Percentiles rank a stretch among this genome's conserved stretches.
phyloP scores from a whole-genome alignment of 2,888 invertebrate species.

The Anorthoa munda region DNA sequence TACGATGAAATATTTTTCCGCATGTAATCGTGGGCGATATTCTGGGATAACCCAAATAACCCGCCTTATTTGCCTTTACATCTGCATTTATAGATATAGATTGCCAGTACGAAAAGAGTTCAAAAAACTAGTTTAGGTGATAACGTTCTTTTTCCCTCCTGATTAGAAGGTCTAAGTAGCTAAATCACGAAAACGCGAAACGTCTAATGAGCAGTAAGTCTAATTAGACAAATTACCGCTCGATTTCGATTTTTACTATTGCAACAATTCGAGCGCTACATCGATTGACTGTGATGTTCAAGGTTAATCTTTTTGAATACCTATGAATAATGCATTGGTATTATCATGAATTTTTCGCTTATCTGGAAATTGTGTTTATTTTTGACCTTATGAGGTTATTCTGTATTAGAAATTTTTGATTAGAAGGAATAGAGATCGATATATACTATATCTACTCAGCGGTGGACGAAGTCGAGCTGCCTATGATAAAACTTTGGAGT shows the following conservation, averaged over 20 bases:
- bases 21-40: background rate
- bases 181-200: too few relatives aligned
- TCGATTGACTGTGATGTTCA: slow-evolving; percentile 2
- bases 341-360: background rate
- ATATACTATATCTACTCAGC: background rate
- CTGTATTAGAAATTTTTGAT: background rate
- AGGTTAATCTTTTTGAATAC: slow-evolving; percentile 26
- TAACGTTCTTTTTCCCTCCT: too few relatives aligned
- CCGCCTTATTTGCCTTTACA: background rate
- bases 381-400: background rate
- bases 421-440: background rate
- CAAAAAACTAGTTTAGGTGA: too few relatives aligned
- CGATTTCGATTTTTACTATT: too few relatives aligned
- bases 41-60: background rate
- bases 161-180: too few relatives aligned
- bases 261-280: background rate
- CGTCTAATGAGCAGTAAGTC: too few relatives aligned
- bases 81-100: background rate
- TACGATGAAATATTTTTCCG: slow-evolving; percentile 16
- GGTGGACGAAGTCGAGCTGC: background rate
- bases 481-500: background rate
- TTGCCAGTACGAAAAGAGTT: background rate
- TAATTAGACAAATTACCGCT: too few relatives aligned
- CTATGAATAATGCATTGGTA: slow-evolving; percentile 3
- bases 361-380: slow-evolving; percentile 3